Evolutionary conservation across 2,888 invertebrate species (phyloP).

Genomic region (Drosophila phalerata): DNA sequence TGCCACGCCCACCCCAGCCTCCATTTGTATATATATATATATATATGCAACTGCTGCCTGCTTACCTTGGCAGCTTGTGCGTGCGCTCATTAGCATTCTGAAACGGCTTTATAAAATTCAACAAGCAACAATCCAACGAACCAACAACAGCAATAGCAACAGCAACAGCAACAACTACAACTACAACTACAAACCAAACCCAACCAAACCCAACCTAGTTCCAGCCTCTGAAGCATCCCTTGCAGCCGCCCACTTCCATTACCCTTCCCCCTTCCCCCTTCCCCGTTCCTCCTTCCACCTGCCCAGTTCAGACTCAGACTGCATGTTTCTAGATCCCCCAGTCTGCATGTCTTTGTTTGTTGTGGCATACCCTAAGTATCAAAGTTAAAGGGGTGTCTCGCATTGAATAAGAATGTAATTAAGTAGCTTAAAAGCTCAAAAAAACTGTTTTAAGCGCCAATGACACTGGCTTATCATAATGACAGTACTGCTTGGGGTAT

Average conservation of each 20-base stretch:
- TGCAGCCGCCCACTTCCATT: conserved; percentile 7
- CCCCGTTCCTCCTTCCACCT: conserved; percentile 20
- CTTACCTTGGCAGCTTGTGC: conserved; percentile 76
- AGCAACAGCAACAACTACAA: conserved; percentile 14
- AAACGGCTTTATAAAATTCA: conserved; percentile 81
- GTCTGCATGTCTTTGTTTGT: conserved; percentile 58
- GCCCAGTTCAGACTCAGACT: conserved; percentile 21
- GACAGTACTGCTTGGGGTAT: not conserved
- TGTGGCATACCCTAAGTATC: conserved; percentile 40
- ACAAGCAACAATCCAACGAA: conserved; percentile 74
- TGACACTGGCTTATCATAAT: conserved; percentile 1
- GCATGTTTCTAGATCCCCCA: conserved; percentile 47
- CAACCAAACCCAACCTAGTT: conserved; percentile 22
- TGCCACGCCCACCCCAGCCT: conserved; percentile 53
- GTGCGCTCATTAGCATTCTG: conserved; percentile 83
- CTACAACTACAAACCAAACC: conserved; percentile 23
- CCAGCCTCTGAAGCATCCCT: not conserved
- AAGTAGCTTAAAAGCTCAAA: conserved; percentile 13
- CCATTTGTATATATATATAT: conserved; percentile 3
- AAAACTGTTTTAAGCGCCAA: not conserved
- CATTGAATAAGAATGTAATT: conserved; percentile 12
- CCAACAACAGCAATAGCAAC: conserved; percentile 33
- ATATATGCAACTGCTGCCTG: conserved; percentile 25
- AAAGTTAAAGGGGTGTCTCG: not conserved
- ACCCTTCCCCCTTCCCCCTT: conserved; percentile 22